A percentile compares a stretch with the other conserved stretches of the same genome.
These are phyloP conservation scores for Megaceryle torquata DNA, from an alignment of 2,113 vertebrate species.

Conservation along the genomic window DNA sequence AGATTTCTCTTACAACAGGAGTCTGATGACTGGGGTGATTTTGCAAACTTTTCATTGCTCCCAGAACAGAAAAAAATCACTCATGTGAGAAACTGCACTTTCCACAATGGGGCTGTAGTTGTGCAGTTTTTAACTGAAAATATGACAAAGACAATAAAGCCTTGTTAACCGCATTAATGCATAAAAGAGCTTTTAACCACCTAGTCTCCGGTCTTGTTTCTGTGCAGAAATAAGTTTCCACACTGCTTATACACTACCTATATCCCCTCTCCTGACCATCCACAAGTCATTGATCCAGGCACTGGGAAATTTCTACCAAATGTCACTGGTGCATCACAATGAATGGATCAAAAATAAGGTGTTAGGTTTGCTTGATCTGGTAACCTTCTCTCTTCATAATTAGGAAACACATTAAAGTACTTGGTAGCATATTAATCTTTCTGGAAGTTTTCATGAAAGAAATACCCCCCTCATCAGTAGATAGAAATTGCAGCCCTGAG, in stretches of 20 bases:
- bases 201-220: background rate
- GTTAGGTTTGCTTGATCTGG: background rate
- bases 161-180: slow-evolving; percentile 85
- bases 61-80: slow-evolving; percentile 78
- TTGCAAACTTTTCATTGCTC: slow-evolving; percentile 77
- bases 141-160: slow-evolving; percentile 84
- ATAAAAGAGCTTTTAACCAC: slow-evolving; percentile 62
- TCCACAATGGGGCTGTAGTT: slow-evolving; percentile 76
- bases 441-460: background rate
- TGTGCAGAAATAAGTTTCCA: background rate
- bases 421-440: background rate
- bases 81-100: slow-evolving; percentile 84
- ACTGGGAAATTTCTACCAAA: background rate
- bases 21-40: slow-evolving; percentile 78
- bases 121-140: slow-evolving; percentile 83
- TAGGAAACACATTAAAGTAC: background rate
- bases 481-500: background rate
- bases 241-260: background rate
- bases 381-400: background rate
- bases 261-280: background rate
- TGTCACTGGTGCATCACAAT: rapidly evolving
- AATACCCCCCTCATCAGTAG: background rate
- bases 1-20: slow-evolving; percentile 64
- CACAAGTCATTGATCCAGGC: background rate
- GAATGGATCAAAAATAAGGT: background rate